phyloP scores from a whole-genome alignment of 2,113 vertebrate genomes.

The Hystrix cristata region DNA sequence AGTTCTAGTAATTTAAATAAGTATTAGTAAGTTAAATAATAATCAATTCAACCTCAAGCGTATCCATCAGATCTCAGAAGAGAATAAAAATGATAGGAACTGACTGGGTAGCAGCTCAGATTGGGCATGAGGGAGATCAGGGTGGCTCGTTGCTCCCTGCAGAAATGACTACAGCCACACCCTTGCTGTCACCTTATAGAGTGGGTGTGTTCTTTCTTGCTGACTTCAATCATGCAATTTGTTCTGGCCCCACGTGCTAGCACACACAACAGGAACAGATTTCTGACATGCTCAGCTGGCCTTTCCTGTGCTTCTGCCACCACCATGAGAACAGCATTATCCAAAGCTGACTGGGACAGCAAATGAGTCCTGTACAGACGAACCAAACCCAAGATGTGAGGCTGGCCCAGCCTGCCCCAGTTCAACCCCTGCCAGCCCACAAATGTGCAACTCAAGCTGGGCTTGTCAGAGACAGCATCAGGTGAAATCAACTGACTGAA shows the following conservation, averaged over 20 bases:
- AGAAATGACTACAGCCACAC: background rate
- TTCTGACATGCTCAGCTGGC: background rate
- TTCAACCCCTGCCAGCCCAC: no score
- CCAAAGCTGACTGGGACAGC: no score
- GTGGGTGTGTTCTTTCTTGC: background rate
- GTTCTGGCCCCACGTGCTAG: background rate
- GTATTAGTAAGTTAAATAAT: background rate
- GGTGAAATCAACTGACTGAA: background rate
- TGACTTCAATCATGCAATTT: background rate
- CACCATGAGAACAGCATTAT: background rate
- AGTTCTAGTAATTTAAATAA: background rate
- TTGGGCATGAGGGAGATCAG: background rate
- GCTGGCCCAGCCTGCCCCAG: background rate
- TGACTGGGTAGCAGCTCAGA: background rate
- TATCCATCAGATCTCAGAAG: background rate
- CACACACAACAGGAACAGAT: accelerated
- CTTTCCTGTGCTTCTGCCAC: background rate
- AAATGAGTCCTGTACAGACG: background rate
- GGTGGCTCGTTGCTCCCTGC: background rate
- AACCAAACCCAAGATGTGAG: background rate
- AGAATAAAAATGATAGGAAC: background rate
- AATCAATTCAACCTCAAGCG: background rate
- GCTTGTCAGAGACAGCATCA: background rate
- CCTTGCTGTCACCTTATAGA: accelerated
- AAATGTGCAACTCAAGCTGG: accelerated